Conservation (phyloP, 2,888 invertebrate species). For the Tachina fera region DNA sequence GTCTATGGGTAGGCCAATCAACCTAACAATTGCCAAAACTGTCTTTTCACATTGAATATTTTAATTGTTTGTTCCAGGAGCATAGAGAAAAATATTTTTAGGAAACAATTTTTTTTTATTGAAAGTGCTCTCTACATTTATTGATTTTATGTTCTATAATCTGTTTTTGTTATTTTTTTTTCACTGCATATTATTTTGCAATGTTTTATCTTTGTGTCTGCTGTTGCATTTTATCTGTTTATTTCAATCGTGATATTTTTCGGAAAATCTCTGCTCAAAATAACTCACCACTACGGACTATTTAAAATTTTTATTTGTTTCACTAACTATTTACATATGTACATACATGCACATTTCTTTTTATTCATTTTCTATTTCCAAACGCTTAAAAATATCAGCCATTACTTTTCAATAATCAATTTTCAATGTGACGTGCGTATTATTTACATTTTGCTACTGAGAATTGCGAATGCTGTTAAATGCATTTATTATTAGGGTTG, state of each 20-base stretch:
- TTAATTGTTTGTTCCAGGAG: no score
- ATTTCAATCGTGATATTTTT: slow-evolving; percentile 8
- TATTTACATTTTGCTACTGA: slow-evolving; percentile 56
- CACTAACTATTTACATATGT: background rate
- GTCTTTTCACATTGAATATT: no score
- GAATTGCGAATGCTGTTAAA: slow-evolving; percentile 14
- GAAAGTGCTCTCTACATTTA: background rate
- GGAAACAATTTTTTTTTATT: background rate
- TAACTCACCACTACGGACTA: background rate
- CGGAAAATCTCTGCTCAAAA: slow-evolving; percentile 32
- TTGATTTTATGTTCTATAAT: slow-evolving; percentile 27
- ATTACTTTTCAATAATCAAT: slow-evolving; percentile 62
- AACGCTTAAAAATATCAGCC: slow-evolving; percentile 45
- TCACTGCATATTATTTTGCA: slow-evolving; percentile 2
- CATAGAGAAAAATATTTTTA: background rate
- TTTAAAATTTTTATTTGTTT: background rate
- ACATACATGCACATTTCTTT: background rate
- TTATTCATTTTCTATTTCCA: slow-evolving; percentile 4
- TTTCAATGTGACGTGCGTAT: slow-evolving; percentile 64
- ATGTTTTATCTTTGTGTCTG: slow-evolving; percentile 7
- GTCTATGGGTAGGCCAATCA: no score
- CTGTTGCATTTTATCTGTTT: slow-evolving; percentile 35
- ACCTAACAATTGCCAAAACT: no score
- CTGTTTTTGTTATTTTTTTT: background rate
- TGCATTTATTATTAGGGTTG: slow-evolving; percentile 16